These are phyloP conservation scores for Tapirus indicus DNA, from an alignment of 2,797 vertebrate species.

Conservation along the genomic window DNA sequence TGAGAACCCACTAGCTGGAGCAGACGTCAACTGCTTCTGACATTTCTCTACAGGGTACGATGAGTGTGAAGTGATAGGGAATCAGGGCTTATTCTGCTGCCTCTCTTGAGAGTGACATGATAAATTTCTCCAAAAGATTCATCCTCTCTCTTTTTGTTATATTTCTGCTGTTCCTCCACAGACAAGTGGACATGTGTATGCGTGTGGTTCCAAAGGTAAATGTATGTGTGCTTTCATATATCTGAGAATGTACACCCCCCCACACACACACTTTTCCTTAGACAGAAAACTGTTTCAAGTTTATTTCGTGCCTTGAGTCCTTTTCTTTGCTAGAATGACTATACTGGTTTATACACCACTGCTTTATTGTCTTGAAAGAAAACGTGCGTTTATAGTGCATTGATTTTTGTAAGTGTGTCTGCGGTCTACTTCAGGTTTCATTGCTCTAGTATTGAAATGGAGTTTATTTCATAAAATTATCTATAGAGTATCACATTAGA, in stretches of 20 bases:
- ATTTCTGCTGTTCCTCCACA: background rate
- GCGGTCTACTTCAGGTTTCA: background rate
- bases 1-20: background rate
- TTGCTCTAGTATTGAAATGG: background rate
- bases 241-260: background rate
- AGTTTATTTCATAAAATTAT: constrained; percentile 50
- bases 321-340: background rate
- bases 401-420: constrained; percentile 36
- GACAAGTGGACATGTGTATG: background rate
- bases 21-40: background rate
- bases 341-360: background rate
- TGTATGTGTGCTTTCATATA: background rate
- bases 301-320: background rate
- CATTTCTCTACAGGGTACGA: background rate
- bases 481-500: background rate
- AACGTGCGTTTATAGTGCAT: background rate
- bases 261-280: background rate
- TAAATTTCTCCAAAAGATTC: background rate
- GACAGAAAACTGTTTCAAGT: background rate
- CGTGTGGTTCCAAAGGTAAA: background rate
- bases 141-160: background rate
- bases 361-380: background rate
- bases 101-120: background rate
- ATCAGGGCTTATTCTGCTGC: background rate
- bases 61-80: background rate